These are phyloP conservation scores for Drosophila aldrichi DNA, from an alignment of 2,888 invertebrate species.

Conservation along the genomic window DNA sequence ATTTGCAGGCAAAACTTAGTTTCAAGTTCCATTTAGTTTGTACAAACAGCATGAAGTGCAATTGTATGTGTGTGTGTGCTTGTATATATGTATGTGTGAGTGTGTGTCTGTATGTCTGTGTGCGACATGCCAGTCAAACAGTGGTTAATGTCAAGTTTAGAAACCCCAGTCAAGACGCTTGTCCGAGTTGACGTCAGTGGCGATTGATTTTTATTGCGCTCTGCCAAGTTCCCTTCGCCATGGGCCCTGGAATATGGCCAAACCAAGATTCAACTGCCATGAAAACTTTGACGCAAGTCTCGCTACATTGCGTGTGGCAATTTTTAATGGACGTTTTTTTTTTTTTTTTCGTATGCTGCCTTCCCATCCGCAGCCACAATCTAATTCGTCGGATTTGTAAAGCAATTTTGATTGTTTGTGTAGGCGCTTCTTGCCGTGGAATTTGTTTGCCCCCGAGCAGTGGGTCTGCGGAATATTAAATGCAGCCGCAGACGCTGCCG, in stretches of 20 bases:
- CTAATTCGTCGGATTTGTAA: slow-evolving; percentile 56
- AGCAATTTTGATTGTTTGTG: slow-evolving; percentile 59
- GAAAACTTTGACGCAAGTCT: slow-evolving; percentile 54
- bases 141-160: slow-evolving; percentile 45
- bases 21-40: slow-evolving; percentile 32
- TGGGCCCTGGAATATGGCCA: slow-evolving; percentile 1
- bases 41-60: slow-evolving; percentile 20
- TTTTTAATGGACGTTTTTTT: slow-evolving; percentile 49
- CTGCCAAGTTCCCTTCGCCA: background rate
- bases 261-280: slow-evolving; percentile 22
- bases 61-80: background rate
- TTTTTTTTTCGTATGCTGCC: slow-evolving; percentile 38
- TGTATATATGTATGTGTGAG: slow-evolving; percentile 4
- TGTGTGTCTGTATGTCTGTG: slow-evolving; percentile 3
- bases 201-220: slow-evolving; percentile 65
- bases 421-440: slow-evolving; percentile 27
- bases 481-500: background rate
- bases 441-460: slow-evolving; percentile 24
- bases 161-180: slow-evolving; percentile 16
- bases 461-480: slow-evolving; percentile 12
- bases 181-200: slow-evolving; percentile 63
- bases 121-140: slow-evolving; percentile 29
- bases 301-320: slow-evolving; percentile 51
- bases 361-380: background rate
- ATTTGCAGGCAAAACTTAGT: slow-evolving; percentile 55